Evolutionary conservation across 2,113 vertebrate species (phyloP).

Genomic region (Burhinus oedicnemus): DNA sequence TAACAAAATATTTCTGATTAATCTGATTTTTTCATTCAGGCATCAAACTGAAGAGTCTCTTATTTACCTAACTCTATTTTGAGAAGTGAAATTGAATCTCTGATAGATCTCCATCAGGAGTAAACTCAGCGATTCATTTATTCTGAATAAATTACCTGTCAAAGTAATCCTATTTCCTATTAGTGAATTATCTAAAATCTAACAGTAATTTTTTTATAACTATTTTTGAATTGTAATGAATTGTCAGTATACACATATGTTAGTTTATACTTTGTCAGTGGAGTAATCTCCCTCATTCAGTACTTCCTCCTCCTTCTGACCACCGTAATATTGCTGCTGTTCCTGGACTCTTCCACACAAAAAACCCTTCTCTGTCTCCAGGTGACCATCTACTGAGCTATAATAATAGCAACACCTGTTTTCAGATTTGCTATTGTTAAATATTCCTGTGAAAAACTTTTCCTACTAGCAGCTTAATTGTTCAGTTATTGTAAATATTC

Average conservation of each 20-base stretch:
- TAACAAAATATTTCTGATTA: constrained; percentile 3
- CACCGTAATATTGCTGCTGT: not conserved
- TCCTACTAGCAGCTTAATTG: not conserved
- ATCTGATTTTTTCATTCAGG: not conserved
- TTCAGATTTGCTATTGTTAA: not conserved
- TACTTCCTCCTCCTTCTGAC: not conserved
- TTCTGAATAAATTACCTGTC: constrained; percentile 18
- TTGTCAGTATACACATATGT: not conserved
- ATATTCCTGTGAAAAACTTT: not conserved
- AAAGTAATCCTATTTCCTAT: not conserved
- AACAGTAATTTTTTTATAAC: not conserved
- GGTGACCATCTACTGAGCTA: not conserved
- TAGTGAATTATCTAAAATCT: not conserved
- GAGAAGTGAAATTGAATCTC: constrained; percentile 3
- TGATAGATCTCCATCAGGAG: not conserved
- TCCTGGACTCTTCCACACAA: not conserved
- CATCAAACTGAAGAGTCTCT: not conserved
- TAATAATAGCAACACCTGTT: not conserved
- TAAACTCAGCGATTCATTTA: constrained; percentile 9
- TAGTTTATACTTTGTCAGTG: not conserved
- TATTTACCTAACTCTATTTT: constrained; percentile 10
- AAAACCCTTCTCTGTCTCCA: not conserved
- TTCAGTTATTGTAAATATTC: not conserved
- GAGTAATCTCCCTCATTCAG: not conserved
- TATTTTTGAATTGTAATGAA: not conserved